These are phyloP conservation scores for Synanthedon vespiformis DNA, from an alignment of 2,888 invertebrate species.

Conservation along the genomic window DNA sequence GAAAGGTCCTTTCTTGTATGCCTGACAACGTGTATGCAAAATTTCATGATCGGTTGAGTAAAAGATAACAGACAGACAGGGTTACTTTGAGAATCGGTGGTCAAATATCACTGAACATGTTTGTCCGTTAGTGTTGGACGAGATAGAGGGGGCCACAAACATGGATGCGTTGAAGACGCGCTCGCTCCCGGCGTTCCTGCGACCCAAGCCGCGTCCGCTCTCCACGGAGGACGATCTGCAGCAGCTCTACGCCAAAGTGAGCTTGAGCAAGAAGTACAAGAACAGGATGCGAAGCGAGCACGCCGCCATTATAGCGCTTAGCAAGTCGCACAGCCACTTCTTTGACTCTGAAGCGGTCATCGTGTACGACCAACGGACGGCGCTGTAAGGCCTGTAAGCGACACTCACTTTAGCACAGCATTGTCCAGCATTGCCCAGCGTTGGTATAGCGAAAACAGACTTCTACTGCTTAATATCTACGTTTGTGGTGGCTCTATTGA, in stretches of 20 bases:
- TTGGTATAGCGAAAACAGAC: too few relatives aligned
- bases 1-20: too few relatives aligned
- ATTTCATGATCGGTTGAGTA: too few relatives aligned
- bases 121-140: slow-evolving; percentile 67
- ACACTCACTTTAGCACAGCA: background rate
- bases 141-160: slow-evolving; percentile 58
- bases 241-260: slow-evolving; percentile 79
- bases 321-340: slow-evolving; percentile 78
- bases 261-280: slow-evolving; percentile 82
- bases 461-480: too few relatives aligned
- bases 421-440: too few relatives aligned
- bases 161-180: slow-evolving; percentile 70
- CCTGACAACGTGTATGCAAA: too few relatives aligned
- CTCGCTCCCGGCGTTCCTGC: slow-evolving; percentile 79
- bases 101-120: too few relatives aligned
- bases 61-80: too few relatives aligned
- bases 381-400: slow-evolving; percentile 76
- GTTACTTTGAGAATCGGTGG: too few relatives aligned
- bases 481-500: too few relatives aligned
- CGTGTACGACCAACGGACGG: slow-evolving; percentile 85
- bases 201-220: slow-evolving; percentile 76
- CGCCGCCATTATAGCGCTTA: slow-evolving; percentile 84
- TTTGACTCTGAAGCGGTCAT: slow-evolving; percentile 84
- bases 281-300: slow-evolving; percentile 86
- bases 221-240: slow-evolving; percentile 78